These are phyloP conservation scores for Anarhynchus alexandrinus DNA, from an alignment of 2,113 vertebrate genomes.

Conservation along the genomic window DNA sequence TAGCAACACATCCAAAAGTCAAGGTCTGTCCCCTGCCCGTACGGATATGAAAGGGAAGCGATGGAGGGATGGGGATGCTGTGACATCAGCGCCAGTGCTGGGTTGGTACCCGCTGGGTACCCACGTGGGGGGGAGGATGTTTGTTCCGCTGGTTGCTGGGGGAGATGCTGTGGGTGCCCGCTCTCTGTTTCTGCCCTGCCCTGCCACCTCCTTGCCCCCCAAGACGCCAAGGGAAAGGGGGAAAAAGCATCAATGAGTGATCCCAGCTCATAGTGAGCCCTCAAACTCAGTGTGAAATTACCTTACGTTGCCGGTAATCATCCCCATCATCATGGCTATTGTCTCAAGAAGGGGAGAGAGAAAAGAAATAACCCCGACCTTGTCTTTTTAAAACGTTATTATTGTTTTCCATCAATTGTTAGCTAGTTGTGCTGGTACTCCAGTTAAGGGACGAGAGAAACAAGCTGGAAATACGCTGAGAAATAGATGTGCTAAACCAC, in stretches of 20 bases:
- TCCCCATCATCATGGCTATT: background rate
- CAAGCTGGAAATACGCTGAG: background rate
- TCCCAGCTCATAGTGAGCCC: constrained; percentile 51
- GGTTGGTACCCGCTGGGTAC: background rate
- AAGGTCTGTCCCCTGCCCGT: background rate
- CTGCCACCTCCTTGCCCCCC: background rate
- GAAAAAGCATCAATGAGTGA: constrained; percentile 40
- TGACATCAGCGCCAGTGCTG: background rate
- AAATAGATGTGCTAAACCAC: background rate
- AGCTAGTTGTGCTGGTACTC: background rate
- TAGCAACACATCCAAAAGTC: background rate
- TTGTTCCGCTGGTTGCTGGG: background rate
- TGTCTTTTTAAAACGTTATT: background rate
- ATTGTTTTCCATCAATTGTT: background rate
- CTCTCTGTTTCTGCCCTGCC: background rate
- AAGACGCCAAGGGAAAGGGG: background rate
- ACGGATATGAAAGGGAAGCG: background rate
- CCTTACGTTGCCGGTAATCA: background rate
- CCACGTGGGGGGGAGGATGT: too few species aligned
- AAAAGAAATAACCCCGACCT: background rate
- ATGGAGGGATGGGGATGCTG: background rate
- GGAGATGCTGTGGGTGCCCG: too few species aligned
- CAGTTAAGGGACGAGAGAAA: background rate
- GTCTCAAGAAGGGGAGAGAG: background rate
- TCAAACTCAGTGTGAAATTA: constrained; percentile 33